A percentile compares a stretch with the other conserved stretches of the same genome.
These are phyloP conservation scores for Coleophora deauratella DNA, from an alignment of 2,888 invertebrate species.

Conservation along the genomic window DNA sequence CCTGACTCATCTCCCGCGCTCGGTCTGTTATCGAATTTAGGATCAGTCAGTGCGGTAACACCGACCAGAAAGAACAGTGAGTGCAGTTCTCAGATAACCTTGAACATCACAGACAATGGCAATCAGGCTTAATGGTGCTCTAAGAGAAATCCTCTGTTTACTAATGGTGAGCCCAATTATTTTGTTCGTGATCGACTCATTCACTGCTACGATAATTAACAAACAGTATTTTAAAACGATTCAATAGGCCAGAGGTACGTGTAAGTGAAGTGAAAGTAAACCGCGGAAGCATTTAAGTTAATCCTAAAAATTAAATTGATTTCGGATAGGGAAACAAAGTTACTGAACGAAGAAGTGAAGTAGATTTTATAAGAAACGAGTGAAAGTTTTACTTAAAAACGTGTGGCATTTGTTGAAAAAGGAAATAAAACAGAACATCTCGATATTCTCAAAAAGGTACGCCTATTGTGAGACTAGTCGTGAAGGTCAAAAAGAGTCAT, in stretches of 20 bases:
- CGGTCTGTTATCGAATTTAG: conserved; percentile 35
- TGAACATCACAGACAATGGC: conserved; percentile 27
- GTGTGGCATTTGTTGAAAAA: conserved; percentile 31
- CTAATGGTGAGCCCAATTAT: conserved; percentile 27
- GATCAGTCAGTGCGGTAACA: conserved; percentile 48
- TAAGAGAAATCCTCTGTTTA: conserved; percentile 29
- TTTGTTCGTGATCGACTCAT: conserved; percentile 3
- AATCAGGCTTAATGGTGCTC: conserved; percentile 24
- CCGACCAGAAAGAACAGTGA: conserved; percentile 35
- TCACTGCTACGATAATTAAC: neutral
- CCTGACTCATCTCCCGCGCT: conserved; percentile 37
- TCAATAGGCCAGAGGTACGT: neutral
- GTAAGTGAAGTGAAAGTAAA: conserved; percentile 32
- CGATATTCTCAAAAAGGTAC: conserved; percentile 22
- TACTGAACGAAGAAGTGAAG: conserved; percentile 37
- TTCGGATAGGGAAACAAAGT: conserved; percentile 30
- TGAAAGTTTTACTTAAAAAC: conserved; percentile 49
- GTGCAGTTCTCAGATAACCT: conserved; percentile 26
- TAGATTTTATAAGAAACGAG: conserved; percentile 43
- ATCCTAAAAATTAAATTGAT: conserved; percentile 23
- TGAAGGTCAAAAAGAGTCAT: conserved; percentile 36
- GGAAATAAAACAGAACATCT: conserved; percentile 20
- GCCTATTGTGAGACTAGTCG: conserved; percentile 28
- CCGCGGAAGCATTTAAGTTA: conserved; percentile 19
- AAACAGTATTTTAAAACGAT: neutral